Evolutionary conservation across 2,797 vertebrate species (phyloP).

Genomic region (Myotis myotis): DNA sequence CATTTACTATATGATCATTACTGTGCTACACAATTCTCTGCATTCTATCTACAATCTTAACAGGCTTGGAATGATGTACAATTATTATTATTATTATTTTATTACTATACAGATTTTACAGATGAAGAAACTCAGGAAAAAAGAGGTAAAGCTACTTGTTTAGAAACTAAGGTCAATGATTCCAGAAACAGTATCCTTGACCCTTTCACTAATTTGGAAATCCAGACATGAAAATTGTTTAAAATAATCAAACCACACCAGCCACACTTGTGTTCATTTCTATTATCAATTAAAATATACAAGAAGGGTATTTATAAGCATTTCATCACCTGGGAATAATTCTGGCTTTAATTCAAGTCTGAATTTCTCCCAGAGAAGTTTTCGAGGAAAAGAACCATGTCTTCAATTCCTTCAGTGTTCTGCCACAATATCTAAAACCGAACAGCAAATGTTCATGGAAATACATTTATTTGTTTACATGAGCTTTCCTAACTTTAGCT

Average conservation of each 20-base stretch:
- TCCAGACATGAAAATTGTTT: neutral
- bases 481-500: neutral
- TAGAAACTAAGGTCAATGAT: neutral
- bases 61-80: neutral
- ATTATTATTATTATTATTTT: neutral
- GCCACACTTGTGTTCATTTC: neutral
- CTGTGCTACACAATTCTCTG: neutral
- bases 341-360: neutral
- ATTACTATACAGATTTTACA: neutral
- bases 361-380: neutral
- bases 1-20: neutral
- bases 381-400: neutral
- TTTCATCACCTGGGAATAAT: neutral
- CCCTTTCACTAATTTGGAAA: neutral
- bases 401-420: neutral
- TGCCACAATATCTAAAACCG: neutral
- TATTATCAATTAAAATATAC: neutral
- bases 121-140: neutral
- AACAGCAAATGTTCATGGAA: neutral
- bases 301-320: neutral
- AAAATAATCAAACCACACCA: neutral
- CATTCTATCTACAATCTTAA: conserved; percentile 2
- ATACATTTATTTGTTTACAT: neutral
- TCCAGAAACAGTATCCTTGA: neutral
- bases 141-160: neutral